Base-by-base conservation (phyloP, 2,797 vertebrate genomes). In the Rhinogobio ventralis region DNA sequence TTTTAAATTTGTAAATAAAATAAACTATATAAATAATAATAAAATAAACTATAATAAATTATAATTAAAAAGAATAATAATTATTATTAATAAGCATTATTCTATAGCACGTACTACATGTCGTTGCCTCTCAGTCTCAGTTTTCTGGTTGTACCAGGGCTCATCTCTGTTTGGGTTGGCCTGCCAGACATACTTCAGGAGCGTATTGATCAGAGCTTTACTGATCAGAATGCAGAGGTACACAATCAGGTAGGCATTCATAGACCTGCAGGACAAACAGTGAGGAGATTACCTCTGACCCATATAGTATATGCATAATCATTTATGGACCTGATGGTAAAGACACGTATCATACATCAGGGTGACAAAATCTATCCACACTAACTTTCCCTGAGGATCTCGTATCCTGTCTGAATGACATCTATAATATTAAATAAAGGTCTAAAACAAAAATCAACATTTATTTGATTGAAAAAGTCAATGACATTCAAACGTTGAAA, bases 211-310 rank as follows among this genome's bases (percentile, higher is more conserved):
- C 86, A 99, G 67, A 13, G 98, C 96, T 93, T 99, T 99, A 91
- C 96, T 94, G 93, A 99, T 95, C 60, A 99, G 96, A 86, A 99
- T 99, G 91, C 97, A 98, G 88, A 99, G 96, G 93, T 99, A 99
- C 71, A 99, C 98, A 67, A 99, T 87, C 89, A 99, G 95, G 93
- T 97, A 99, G 33, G 94, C 93, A 75, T 99, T 99, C 98, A 99
- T 99, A 13, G 98, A 99, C 90, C 98, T 99, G 92, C 19, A 75
- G 77, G 76, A 74, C 81, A 82, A 36, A 82, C 71, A 73, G 33
- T 1, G 23, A 55, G 55, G 51, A 49, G 15, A 30, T 49, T 23
- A 75, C 60, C 67, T 49, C 2, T 5, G 13, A 10, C 33, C 30
- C 46, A 51, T n/a, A 49, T 2, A 46, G 28, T 17, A 30, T 33